Evolutionary conservation across 2,113 vertebrate genomes (phyloP).

Genomic region (Odocoileus virginianus): DNA sequence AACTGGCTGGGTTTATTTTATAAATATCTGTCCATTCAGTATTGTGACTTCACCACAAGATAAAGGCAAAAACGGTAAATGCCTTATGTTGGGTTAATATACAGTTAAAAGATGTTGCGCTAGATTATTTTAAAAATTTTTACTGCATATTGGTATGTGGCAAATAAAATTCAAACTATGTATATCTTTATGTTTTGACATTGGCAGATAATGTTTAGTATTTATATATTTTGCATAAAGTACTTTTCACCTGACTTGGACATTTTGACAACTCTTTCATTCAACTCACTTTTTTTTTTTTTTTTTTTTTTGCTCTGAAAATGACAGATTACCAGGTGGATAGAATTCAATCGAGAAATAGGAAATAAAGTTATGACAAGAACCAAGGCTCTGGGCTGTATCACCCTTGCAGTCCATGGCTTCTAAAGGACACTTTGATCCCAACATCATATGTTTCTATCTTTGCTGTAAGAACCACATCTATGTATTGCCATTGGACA

Average conservation of each 20-base stretch:
- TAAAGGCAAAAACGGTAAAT: neutral
- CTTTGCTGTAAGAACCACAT: neutral
- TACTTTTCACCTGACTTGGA: neutral
- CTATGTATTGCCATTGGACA: neutral
- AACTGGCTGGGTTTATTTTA: neutral
- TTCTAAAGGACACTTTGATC: neutral
- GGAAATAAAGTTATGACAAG: neutral
- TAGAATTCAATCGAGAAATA: neutral
- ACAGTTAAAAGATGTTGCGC: neutral
- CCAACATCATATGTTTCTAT: neutral
- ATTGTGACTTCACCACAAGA: neutral
- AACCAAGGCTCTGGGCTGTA: neutral
- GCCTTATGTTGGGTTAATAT: neutral
- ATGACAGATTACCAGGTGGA: neutral
- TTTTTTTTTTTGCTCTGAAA: neutral
- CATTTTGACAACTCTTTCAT: neutral
- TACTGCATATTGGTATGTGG: neutral
- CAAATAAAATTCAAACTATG: neutral
- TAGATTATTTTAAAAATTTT: neutral
- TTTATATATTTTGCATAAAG: neutral
- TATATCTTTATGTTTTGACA: neutral
- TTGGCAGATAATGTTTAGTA: neutral
- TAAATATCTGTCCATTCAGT: conserved; percentile 7
- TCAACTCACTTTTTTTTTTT: neutral
- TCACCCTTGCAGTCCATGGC: neutral